These are phyloP conservation scores for Drosophila limbata DNA, from an alignment of 2,888 invertebrate species.

Conservation along the genomic window DNA sequence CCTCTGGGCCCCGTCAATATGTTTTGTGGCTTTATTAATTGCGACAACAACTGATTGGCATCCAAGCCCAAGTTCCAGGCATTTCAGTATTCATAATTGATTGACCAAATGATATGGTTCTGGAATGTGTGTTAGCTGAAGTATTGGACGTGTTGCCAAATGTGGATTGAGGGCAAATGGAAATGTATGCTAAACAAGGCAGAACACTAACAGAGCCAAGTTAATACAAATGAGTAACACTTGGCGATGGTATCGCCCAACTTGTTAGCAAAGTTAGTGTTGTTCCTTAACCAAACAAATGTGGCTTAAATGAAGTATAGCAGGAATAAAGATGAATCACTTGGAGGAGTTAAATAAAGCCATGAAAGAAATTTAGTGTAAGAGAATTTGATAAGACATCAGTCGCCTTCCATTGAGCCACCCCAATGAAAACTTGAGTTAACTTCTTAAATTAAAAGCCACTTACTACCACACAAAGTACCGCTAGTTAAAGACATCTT, in stretches of 20 bases:
- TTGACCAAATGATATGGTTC: slow-evolving; percentile 57
- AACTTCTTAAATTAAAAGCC: slow-evolving; percentile 38
- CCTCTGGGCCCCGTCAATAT: slow-evolving; percentile 20
- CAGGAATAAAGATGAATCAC: background rate
- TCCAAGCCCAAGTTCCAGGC: slow-evolving; percentile 18
- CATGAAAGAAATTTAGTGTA: slow-evolving; percentile 1
- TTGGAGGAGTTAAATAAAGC: slow-evolving; percentile 3
- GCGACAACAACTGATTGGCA: slow-evolving; percentile 45
- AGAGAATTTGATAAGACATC: slow-evolving; percentile 8
- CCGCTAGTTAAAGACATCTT: slow-evolving; percentile 25
- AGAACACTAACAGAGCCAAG: slow-evolving; percentile 4
- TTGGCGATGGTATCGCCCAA: background rate
- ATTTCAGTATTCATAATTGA: slow-evolving; percentile 62
- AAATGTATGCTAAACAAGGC: slow-evolving; percentile 10
- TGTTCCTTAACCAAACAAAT: background rate
- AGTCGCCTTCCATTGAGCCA: background rate
- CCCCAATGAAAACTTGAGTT: background rate
- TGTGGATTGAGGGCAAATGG: slow-evolving; percentile 36
- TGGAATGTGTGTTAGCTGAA: slow-evolving; percentile 44
- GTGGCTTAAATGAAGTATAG: background rate
- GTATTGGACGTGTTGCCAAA: slow-evolving; percentile 35
- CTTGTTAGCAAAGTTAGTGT: slow-evolving; percentile 18
- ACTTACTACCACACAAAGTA: slow-evolving; percentile 14
- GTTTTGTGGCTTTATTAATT: slow-evolving; percentile 43
- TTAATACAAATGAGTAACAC: background rate